These are phyloP conservation scores for Myiagra hebetior DNA, from an alignment of 2,113 vertebrate genomes.

Conservation along the genomic window DNA sequence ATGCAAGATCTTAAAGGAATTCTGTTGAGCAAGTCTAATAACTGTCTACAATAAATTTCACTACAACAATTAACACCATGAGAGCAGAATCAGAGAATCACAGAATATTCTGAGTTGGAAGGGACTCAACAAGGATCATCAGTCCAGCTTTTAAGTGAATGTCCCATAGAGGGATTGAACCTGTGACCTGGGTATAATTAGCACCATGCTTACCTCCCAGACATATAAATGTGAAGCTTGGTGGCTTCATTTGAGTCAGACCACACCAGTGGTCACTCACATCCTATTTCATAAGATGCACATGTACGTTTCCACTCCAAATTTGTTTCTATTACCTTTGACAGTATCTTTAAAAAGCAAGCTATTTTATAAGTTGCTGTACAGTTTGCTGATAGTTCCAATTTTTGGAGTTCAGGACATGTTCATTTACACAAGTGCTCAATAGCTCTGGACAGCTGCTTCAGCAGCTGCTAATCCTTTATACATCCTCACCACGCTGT, in stretches of 20 bases:
- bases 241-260: background rate
- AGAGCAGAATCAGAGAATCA: background rate
- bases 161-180: background rate
- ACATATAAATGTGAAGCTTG: background rate
- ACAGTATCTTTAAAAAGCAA: background rate
- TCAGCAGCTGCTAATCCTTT: background rate
- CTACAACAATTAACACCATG: background rate
- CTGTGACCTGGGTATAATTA: too few relatives aligned
- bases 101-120: background rate
- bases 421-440: background rate
- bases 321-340: background rate
- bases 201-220: background rate
- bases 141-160: background rate
- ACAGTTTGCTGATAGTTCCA: background rate
- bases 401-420: background rate
- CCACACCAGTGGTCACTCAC: background rate
- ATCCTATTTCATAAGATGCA: background rate
- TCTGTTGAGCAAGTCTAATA: background rate
- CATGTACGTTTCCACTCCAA: background rate
- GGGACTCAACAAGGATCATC: background rate
- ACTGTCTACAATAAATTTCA: background rate
- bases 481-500: rapidly evolving
- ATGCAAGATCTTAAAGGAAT: background rate
- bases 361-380: background rate
- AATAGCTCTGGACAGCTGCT: background rate